These are phyloP conservation scores for Syngnathus typhle DNA, from an alignment of 2,113 vertebrate genomes.

Conservation along the genomic window DNA sequence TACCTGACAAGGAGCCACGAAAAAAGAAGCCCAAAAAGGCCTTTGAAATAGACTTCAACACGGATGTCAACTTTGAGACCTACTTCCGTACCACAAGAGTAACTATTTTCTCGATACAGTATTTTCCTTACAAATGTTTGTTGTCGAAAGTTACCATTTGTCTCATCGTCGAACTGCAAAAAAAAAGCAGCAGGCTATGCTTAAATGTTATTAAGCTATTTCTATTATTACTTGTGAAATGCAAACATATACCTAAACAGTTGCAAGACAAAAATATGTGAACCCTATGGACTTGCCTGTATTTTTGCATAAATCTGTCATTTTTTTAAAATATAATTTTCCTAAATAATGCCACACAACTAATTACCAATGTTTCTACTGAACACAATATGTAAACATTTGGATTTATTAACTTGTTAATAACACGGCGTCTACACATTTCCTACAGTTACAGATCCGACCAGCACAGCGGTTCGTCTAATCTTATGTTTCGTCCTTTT, in stretches of 20 bases:
- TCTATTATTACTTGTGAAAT: not conserved
- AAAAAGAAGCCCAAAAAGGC: constrained; percentile 73
- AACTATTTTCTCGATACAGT: not conserved
- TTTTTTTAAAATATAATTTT: not conserved
- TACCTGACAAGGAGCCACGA: constrained; percentile 70
- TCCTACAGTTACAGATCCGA: too few relatives aligned
- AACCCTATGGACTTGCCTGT: not conserved
- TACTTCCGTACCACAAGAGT: constrained; percentile 77
- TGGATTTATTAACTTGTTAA: too few relatives aligned
- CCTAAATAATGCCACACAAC: not conserved
- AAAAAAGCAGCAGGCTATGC: too few relatives aligned
- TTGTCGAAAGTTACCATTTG: not conserved
- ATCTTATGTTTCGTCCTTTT: too few relatives aligned
- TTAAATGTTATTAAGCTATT: too few relatives aligned
- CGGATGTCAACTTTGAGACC: constrained; percentile 76
- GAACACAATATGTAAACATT: too few relatives aligned
- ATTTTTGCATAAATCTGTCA: not conserved
- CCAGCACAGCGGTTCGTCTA: too few relatives aligned
- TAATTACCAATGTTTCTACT: not conserved
- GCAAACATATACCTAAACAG: not conserved
- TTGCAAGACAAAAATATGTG: not conserved
- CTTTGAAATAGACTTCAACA: constrained; percentile 80
- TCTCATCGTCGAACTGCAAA: too few relatives aligned
- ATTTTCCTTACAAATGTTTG: not conserved
- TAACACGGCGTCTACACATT: too few relatives aligned